phyloP scores from a whole-genome alignment of 2,888 invertebrate species.

The Physocephala rufipes region DNA sequence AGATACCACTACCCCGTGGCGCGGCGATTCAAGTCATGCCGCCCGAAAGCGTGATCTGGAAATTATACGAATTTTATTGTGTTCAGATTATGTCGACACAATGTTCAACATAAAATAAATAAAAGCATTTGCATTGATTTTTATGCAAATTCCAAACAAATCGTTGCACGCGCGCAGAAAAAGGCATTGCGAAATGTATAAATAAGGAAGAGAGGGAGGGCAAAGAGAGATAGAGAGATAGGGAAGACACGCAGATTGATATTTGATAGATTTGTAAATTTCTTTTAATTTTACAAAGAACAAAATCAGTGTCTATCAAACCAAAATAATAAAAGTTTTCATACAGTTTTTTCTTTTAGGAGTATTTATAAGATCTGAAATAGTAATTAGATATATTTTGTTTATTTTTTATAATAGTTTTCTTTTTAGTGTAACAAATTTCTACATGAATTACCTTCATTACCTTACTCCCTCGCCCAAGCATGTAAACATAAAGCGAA shows the following conservation, averaged over 20 bases:
- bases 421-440: background rate
- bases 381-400: background rate
- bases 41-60: slow-evolving; percentile 33
- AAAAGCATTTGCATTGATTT: slow-evolving; percentile 34
- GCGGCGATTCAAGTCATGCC: slow-evolving; percentile 20
- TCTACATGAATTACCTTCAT: background rate
- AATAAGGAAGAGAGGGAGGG: background rate
- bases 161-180: slow-evolving; percentile 36
- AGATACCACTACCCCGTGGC: slow-evolving; percentile 4
- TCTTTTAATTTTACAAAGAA: background rate
- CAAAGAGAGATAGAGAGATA: background rate
- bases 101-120: slow-evolving; percentile 32
- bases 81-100: slow-evolving; percentile 35
- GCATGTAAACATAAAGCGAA: background rate
- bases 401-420: background rate
- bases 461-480: background rate
- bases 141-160: slow-evolving; percentile 37
- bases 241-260: background rate
- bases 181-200: slow-evolving; percentile 1
- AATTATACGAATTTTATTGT: slow-evolving; percentile 37
- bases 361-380: background rate
- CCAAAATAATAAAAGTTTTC: background rate
- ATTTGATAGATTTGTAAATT: too few relatives aligned
- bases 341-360: background rate
- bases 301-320: background rate